These are phyloP conservation scores for Leucopsar rothschildi DNA, from an alignment of 2,113 vertebrate species.

Conservation along the genomic window DNA sequence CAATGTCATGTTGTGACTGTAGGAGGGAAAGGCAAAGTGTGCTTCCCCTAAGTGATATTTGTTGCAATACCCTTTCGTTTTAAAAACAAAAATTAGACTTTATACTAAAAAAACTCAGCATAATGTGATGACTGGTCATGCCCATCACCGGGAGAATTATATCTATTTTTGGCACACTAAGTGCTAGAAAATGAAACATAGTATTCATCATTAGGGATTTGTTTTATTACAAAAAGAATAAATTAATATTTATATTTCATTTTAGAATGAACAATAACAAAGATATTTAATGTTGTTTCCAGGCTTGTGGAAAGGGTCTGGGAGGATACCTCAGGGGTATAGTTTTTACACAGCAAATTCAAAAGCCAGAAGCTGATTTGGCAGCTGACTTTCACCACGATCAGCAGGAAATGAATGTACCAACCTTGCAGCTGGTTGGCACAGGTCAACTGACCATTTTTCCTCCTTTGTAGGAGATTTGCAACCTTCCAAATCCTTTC, in stretches of 20 bases:
- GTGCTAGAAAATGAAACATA: background rate
- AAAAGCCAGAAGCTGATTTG: background rate
- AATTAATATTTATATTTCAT: background rate
- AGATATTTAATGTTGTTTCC: background rate
- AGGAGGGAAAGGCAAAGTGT: background rate
- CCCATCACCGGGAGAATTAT: background rate
- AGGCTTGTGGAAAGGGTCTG: background rate
- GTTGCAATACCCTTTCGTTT: background rate
- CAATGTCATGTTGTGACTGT: background rate
- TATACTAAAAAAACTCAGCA: background rate
- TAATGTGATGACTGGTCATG: background rate
- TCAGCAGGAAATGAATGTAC: background rate
- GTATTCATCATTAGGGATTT: rapidly evolving
- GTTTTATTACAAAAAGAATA: background rate
- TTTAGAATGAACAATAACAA: background rate
- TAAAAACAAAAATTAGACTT: background rate
- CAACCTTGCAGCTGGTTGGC: background rate
- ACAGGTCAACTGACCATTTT: background rate
- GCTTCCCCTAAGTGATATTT: background rate
- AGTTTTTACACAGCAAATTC: background rate
- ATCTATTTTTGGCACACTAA: background rate
- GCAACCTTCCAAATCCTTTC: background rate
- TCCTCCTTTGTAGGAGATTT: background rate
- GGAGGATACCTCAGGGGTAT: background rate
- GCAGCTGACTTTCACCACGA: background rate